Evolutionary conservation across 2,113 vertebrate genomes (phyloP), one percentile per base, ranked within the genome.

Genomic region (Carassius auratus): DNA sequence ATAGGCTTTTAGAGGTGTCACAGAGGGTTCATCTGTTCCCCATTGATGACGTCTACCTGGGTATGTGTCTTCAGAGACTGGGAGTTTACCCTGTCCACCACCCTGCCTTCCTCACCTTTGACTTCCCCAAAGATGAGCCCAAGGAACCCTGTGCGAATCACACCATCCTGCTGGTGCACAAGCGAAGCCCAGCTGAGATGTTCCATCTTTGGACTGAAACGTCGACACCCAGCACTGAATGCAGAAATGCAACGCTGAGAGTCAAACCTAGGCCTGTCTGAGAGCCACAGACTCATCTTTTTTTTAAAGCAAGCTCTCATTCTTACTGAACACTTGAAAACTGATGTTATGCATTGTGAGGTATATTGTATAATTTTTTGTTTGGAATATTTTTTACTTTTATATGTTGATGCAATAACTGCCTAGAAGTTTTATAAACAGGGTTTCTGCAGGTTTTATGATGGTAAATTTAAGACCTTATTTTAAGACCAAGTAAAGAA

Each of bases 31-130:
- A 93, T 85, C 90, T 95, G 33, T 96, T 91, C 82, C 95, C 95
- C 69, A 95, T 96, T 7, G 94, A 96, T 2, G 95, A 96, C 0
- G 93, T 95, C 15, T 96, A 91, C 3, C 88, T 95, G 10, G 95
- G 95, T 12, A 95, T 96, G 94, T 96, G 95, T 79, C 91, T 96
- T 87, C 1, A 69, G 9, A 90, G 90, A 14, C 90, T 96, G 0
- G 91, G 93, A 0, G 55, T 90, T 10, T 5, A 33, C 0, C 94
- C 93, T 0, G 14, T 45, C 4, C 83, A 92, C 81, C 90, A 95
- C 78, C 89, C 91, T 0, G 95, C 93, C 26, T 95, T 96, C 87
- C 89, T 93, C 68, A 95, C 92, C 0, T 95, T 95, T 82, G 94
- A 92, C 84, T 93, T 94, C 23, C 50, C 90, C 0, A 9, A 75